phyloP scores from a whole-genome alignment of 1,140 invertebrate genomes.

The Saccostrea cuccullata region DNA sequence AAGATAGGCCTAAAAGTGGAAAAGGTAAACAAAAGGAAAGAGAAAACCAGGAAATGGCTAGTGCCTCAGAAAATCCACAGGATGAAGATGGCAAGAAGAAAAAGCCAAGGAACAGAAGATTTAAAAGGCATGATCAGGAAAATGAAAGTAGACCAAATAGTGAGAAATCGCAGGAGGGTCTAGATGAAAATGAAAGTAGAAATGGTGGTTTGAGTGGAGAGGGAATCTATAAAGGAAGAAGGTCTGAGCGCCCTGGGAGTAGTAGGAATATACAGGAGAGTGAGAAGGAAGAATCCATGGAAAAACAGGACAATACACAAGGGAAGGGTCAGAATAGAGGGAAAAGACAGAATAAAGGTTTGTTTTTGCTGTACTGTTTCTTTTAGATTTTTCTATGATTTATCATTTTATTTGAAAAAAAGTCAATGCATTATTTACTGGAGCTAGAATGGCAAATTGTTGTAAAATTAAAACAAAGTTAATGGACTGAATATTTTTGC shows the following conservation, averaged over 20 bases:
- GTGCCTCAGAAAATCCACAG: not conserved
- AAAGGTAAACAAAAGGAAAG: not conserved
- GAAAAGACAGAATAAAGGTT: not conserved
- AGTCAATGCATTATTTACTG: too few species aligned
- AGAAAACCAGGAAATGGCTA: not conserved
- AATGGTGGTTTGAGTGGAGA: not conserved
- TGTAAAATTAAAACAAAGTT: too few species aligned
- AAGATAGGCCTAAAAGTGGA: conserved; percentile 15
- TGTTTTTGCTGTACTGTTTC: not conserved
- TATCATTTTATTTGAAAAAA: too few species aligned
- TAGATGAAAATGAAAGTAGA: conserved; percentile 17
- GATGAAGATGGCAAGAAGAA: not conserved
- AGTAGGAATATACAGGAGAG: not conserved
- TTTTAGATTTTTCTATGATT: too few species aligned
- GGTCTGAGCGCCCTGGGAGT: not conserved
- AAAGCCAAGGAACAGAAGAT: not conserved
- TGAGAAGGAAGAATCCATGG: not conserved
- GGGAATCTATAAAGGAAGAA: not conserved
- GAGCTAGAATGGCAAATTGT: too few species aligned
- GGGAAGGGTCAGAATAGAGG: not conserved
- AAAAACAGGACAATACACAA: not conserved
- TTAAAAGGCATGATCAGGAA: not conserved
- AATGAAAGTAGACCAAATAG: not conserved
- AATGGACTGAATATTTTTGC: too few species aligned
- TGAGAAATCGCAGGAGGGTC: not conserved